Evolutionary conservation across 1,140 invertebrate genomes (phyloP), one percentile per base, ranked within the genome.

Genomic region (Anthonomus grandis): DNA sequence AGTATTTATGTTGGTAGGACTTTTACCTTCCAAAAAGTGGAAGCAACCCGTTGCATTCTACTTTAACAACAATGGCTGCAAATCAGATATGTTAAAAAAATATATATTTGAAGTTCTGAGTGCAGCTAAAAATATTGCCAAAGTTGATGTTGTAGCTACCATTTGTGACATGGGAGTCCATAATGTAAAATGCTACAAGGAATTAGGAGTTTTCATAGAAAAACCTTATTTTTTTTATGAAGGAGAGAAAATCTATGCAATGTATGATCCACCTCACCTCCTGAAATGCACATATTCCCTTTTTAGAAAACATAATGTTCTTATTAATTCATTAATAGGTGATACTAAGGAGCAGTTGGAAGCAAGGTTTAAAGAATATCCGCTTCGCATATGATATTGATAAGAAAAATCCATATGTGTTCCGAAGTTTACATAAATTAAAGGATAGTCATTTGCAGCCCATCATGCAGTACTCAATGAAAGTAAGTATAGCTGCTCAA

Each of bases 131-230:
- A 22, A 49, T 49, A 22, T 22, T 52, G 49, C 37, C 5, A n/a
- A 52, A 21, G 39, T 59, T 5, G 25, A 62, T 47, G 49, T 62
- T 39, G 56, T 62, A 42, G 25, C 48, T 13, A 47, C 50, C 10
- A 54, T 62, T 41, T 62, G 56, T 41, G 48, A 62, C 25, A 59
- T 58, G 55, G 60, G 55, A 36, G 46, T 37, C 4, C 3, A 49
- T 13, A 49, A 49, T 36, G 46, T 49, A 4, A 49, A 49, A 49
- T 36, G 27, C 31, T n/a, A 15, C 37, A 22, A 49, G 37, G 18
- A 49, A 2, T 36, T 49, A 24, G 46, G 46, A 8, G 46, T 49
- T 27, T 27, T 25, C 4, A 27, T 47, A 9, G 45, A 47, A 3
- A 31, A 4, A 13, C 45, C 45, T 47, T 47, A 13, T 19, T 47